Evolutionary conservation across 2,797 vertebrate species (phyloP), one percentile per base, ranked within the genome.

Genomic region (Sebastes iracundus): DNA sequence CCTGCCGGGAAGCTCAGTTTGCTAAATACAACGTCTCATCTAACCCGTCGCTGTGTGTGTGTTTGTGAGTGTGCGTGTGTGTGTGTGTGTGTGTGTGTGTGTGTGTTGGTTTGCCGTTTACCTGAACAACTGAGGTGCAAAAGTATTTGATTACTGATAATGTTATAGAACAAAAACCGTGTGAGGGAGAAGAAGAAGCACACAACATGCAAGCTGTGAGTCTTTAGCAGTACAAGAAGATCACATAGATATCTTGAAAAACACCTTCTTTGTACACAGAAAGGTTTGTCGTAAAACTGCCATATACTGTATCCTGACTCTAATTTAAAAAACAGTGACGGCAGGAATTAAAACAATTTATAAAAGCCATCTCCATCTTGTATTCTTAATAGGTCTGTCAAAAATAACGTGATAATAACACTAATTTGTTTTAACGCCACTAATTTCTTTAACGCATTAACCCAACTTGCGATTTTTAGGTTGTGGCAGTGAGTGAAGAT

Each of bases 111-210:
- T 83, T 79, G 90, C 87, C 86, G 9, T 83, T 83, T 79, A 92
- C 86, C 86, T 90, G 85, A 88, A 80, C 32, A 75, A 69, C 76
- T 65, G 61, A 85, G 80, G 68, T 80, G 67, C 64, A 83, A 80
- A 88, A 82, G 90, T 85, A 82, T 93, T 91, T 92, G 93, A 94
- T 94, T 94, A 93, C 93, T 75, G 91, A 93, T 93, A 89, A 87
- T 42, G 70, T 78, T 74, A 62, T 18, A 22, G 64, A 32, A 75
- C 80, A 87, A 78, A 69, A 81, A 77, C n/a, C 46, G 59, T 23
- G 60, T 77, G 65, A 81, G 71, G 38, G 67, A 59, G 68, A 42
- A 62, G 46, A 64, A 62, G 46, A 64, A 60, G 20, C 33, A 18
- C 66, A 73, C 72, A 78, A 72, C 78, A 80, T 35, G 11, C 30